Base-by-base conservation (phyloP, 2,797 vertebrate genomes). In the Ptychadena robeensis region DNA sequence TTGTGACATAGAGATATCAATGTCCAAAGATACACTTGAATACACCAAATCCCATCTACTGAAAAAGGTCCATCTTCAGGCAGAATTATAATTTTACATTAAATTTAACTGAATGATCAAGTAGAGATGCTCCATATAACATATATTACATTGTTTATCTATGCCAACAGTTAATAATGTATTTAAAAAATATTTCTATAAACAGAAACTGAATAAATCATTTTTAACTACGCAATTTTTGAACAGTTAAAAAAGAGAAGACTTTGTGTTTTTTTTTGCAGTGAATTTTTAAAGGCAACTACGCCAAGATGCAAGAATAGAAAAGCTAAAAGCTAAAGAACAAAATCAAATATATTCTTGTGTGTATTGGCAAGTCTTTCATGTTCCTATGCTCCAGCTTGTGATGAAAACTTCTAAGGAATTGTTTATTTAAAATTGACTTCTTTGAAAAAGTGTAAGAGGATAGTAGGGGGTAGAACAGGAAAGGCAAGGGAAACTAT, bases 321-420 rank as follows among this genome's bases (percentile, higher is more conserved):
- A n/a, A n/a, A n/a, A n/a, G n/a, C n/a, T n/a, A n/a, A n/a, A 80
- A 72, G 69, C 69, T 40, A 73, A 63, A 64, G 57, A 80, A 48
- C 57, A 65, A 80, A 80, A 80, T 73, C 28, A 80, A 73, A 80
- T 64, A 64, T 48, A 44, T 80, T 9, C 34, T 73, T 80, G 57
- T 80, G 57, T 80, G 35, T 65, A 72, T 65, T 80, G 53, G 53
- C 48, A 40, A 63, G 37, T 61, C 67, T 70, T 70, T 80, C 61
- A 80, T 80, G 66, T 80, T 38, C 53, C 63, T 80, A 61, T 63
- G 78, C 48, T 71, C 48, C 30, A 44, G 69, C 14, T 32, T 72
- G 59, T 71, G 35, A 72, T 80, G 28, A 80, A 80, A 73, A 65
- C 66, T 69, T 79, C 77, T 79, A 59, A 69, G 32, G 32, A 32